phyloP scores from a whole-genome alignment of 2,888 invertebrate species.

The Balanococcus diminutus region DNA sequence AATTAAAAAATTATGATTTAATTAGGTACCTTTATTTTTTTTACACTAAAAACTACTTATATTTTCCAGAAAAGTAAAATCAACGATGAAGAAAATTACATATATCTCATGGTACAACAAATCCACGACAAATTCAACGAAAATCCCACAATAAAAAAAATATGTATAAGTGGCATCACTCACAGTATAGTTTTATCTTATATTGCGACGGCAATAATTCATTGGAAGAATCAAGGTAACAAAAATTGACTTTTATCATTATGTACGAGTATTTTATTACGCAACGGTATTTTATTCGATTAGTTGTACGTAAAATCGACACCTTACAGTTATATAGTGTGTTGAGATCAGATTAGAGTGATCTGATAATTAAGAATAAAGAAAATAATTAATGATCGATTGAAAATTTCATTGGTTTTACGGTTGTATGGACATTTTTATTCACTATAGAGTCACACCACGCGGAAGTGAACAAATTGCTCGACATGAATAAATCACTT shows the following conservation, averaged over 20 bases:
- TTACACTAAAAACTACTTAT: no score
- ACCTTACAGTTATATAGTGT: no score
- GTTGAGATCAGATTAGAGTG: no score
- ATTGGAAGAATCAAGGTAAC: constrained; percentile 44
- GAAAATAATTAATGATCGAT: not conserved
- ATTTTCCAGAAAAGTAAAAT: not conserved
- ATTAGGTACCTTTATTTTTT: no score
- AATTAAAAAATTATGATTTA: no score
- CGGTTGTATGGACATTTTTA: no score
- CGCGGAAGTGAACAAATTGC: no score
- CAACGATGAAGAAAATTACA: not conserved
- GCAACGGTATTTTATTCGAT: not conserved
- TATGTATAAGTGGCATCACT: not conserved
- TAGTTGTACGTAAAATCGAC: not conserved
- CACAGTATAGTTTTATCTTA: constrained; percentile 29
- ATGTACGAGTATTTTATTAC: not conserved
- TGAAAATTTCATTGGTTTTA: not conserved
- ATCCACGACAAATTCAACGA: not conserved
- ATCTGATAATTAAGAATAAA: not conserved
- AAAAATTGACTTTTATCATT: not conserved
- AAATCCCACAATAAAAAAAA: not conserved
- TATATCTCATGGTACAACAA: not conserved
- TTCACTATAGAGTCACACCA: no score
- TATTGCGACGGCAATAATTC: constrained; percentile 4
- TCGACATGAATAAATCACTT: no score